These are phyloP conservation scores for Ceratina calcarata DNA, from an alignment of 1,140 invertebrate genomes.

Conservation along the genomic window DNA sequence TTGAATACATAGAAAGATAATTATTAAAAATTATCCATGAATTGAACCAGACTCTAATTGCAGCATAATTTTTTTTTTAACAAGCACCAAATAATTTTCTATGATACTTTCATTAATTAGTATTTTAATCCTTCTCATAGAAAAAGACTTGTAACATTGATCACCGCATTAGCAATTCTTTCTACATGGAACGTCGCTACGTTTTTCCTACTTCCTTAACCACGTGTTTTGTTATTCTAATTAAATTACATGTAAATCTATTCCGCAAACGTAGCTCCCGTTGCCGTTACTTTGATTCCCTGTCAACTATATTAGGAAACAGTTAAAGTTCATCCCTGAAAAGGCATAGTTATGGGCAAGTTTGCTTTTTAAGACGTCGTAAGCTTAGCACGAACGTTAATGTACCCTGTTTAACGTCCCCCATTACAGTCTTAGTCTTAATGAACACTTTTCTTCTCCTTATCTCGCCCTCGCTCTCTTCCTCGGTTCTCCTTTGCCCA, in stretches of 20 bases:
- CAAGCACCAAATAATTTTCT: too few relatives aligned
- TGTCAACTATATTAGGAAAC: conserved; percentile 36
- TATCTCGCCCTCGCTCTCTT: conserved; percentile 44
- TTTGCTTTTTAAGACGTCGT: conserved; percentile 63
- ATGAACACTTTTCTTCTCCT: conserved; percentile 63
- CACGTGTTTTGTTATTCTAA: not conserved
- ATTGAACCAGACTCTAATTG: too few relatives aligned
- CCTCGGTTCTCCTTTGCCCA: conserved; percentile 36
- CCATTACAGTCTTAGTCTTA: conserved; percentile 71
- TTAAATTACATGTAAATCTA: not conserved
- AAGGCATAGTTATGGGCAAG: conserved; percentile 14
- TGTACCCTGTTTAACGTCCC: conserved; percentile 69
- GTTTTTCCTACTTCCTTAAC: too few relatives aligned
- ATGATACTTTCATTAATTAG: too few relatives aligned
- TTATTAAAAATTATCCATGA: too few relatives aligned
- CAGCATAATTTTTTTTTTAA: too few relatives aligned
- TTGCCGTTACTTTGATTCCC: conserved; percentile 14
- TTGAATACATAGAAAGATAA: too few relatives aligned
- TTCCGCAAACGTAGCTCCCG: not conserved
- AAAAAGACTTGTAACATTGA: not conserved
- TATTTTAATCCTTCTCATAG: too few relatives aligned
- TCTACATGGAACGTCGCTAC: too few relatives aligned
- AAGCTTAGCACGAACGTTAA: conserved; percentile 67
- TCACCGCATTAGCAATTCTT: not conserved
- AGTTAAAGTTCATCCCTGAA: conserved; percentile 3